Percentiles rank a stretch among this genome's conserved stretches.
Conservation (phyloP, 53 echinoderm and acorn worm genomes). For the Holothuria leucospilota region DNA sequence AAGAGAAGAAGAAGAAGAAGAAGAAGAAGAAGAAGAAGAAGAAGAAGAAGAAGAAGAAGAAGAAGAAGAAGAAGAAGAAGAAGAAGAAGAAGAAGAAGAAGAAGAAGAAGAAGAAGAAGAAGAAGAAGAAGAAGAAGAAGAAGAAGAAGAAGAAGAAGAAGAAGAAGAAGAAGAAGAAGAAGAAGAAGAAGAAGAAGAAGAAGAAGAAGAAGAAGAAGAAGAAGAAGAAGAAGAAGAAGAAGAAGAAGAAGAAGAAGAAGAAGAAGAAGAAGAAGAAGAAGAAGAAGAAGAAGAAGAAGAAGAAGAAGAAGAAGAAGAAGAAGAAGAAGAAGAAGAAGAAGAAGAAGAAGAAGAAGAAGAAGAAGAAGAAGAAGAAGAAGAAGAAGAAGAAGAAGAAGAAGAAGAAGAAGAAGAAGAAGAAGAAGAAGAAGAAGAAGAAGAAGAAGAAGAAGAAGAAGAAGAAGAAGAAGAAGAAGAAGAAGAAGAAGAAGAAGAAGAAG, state of each 20-base stretch:
- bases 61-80: conserved; percentile 1
- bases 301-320: conserved; percentile 27
- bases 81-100: conserved; percentile 37
- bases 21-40: not conserved
- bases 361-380: conserved; percentile 33
- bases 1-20: not conserved
- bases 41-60: not conserved
- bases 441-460: too few species aligned
- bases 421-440: not conserved
- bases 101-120: conserved; percentile 38
- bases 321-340: conserved; percentile 41
- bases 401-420: not conserved
- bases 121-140: conserved; percentile 23
- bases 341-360: conserved; percentile 36
- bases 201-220: conserved; percentile 28
- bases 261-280: conserved; percentile 33
- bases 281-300: conserved; percentile 28
- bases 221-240: conserved; percentile 27
- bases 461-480: too few species aligned
- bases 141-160: conserved; percentile 27
- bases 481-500: too few species aligned
- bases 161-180: conserved; percentile 38
- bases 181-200: conserved; percentile 34
- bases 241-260: conserved; percentile 35
- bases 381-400: conserved; percentile 16